Evolutionary conservation across 2,888 invertebrate genomes (phyloP), one percentile per base, ranked within the genome.

Genomic region (Tuberolachnus salignus): DNA sequence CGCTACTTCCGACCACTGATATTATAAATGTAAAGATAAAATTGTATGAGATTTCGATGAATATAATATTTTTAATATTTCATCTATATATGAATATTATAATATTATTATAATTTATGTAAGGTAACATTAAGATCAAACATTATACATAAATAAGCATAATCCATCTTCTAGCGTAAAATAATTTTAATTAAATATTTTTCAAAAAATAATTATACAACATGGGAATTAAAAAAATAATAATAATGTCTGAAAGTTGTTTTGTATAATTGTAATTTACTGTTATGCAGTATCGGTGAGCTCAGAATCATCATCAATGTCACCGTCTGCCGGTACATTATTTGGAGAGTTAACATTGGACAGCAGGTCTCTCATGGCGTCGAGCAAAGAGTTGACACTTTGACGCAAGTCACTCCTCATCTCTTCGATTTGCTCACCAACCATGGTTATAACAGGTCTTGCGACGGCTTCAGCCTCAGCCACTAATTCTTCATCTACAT

Each of bases 311-410:
- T 83, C 83, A 74, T 83, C 83, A 11, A 82, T 81, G 59, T 83
- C 83, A 1, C 83, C 83, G 67, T 83, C 83, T 0, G 82, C 83
- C 0, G 82, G 83, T 21, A 82, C 34, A 34, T 34, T 82, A 64
- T 83, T 83, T 3, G 83, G 83, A 42, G 83, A 80, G 49, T 90
- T 88, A 80, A 91, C 90, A 84, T 90, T 91, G 80, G 89, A 89
- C 55, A 92, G 85, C 80, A 92, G 87, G 83, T 92, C 91, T 59
- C 92, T 86, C 91, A 92, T 91, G 13, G 92, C 91, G 83, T 91
- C 91, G 82, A 92, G 88, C 80, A 92, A 86, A 0, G 89, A 88
- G 10, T 89, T 90, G 3, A 92, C 88, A 80, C 91, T 91, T 80
- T 89, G 88, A 49, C 90, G 87, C 16, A 92, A 85, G 83, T 89